These are phyloP conservation scores for Macropus fuliginosus DNA, from an alignment of 2,797 vertebrate genomes.

Conservation along the genomic window DNA sequence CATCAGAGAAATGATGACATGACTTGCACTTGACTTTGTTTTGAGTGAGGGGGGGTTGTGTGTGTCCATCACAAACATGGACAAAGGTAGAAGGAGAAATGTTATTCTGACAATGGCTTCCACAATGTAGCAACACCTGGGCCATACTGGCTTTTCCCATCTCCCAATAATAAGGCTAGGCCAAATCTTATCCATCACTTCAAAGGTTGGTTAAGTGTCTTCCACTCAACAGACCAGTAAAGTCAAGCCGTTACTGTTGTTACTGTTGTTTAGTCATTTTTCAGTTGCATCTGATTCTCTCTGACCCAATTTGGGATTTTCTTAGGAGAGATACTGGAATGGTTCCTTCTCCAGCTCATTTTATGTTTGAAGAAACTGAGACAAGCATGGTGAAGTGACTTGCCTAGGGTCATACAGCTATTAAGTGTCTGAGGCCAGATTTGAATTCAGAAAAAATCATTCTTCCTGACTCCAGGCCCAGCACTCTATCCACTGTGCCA, in stretches of 20 bases:
- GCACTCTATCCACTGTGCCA: background rate
- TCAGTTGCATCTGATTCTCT: too few species aligned
- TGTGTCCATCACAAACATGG: background rate
- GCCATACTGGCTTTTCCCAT: background rate
- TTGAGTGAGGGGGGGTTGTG: too few species aligned
- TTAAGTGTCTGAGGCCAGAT: background rate
- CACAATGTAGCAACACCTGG: background rate
- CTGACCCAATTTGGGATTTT: too few species aligned
- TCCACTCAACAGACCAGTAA: background rate
- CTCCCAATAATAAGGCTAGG: background rate
- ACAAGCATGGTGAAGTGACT: background rate
- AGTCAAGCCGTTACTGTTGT: background rate
- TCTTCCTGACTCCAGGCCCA: background rate
- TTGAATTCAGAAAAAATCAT: background rate
- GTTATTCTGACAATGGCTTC: background rate
- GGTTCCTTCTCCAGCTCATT: background rate
- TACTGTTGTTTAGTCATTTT: too few species aligned
- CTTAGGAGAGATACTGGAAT: too few species aligned
- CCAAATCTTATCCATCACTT: background rate
- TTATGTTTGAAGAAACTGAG: background rate
- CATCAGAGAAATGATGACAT: too few species aligned
- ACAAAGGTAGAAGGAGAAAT: background rate
- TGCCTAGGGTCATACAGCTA: background rate
- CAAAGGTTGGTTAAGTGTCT: background rate
- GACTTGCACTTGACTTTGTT: too few species aligned